A percentile compares a stretch with the other conserved stretches of the same genome.
phyloP scores from a whole-genome alignment of 2,797 vertebrate species.

The Acanthurus lineatus region DNA sequence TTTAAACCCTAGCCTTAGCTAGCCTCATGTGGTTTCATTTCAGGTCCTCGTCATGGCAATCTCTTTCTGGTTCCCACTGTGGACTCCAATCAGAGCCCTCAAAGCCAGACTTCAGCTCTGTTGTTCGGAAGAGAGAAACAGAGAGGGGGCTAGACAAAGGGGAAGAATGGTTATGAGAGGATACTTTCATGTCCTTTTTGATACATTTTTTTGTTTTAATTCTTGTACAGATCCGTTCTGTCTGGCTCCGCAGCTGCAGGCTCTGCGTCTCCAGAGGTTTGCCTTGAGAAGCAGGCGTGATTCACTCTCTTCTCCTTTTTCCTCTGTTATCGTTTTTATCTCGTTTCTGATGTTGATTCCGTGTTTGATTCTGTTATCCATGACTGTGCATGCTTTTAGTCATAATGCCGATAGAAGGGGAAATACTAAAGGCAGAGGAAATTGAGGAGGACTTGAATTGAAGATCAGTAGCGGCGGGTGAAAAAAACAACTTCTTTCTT shows the following conservation, averaged over 20 bases:
- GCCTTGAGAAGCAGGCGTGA: conserved; percentile 46
- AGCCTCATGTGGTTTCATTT: conserved; percentile 23
- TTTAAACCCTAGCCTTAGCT: conserved; percentile 24
- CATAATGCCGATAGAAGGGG: conserved; percentile 37
- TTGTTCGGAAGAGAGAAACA: conserved; percentile 29
- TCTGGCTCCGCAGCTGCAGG: conserved; percentile 59
- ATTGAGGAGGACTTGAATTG: conserved; percentile 56
- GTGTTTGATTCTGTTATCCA: conserved; percentile 60
- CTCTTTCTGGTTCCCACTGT: conserved; percentile 34
- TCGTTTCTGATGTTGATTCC: conserved; percentile 63
- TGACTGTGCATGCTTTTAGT: conserved; percentile 55
- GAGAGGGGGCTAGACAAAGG: conserved; percentile 4
- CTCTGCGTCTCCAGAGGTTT: conserved; percentile 58
- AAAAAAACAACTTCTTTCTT: not conserved
- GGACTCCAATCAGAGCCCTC: conserved; percentile 34
- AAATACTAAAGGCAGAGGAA: conserved; percentile 56
- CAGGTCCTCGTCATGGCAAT: conserved; percentile 10
- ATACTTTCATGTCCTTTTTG: conserved; percentile 64
- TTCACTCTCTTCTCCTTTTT: conserved; percentile 40
- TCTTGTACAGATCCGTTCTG: conserved; percentile 52
- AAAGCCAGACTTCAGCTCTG: conserved; percentile 37
- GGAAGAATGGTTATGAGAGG: conserved; percentile 36
- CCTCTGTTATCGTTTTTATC: conserved; percentile 47
- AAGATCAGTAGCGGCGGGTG: conserved; percentile 40
- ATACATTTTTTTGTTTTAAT: conserved; percentile 67